These are phyloP conservation scores for Tribolium madens DNA, from an alignment of 1,140 invertebrate species.

Conservation along the genomic window DNA sequence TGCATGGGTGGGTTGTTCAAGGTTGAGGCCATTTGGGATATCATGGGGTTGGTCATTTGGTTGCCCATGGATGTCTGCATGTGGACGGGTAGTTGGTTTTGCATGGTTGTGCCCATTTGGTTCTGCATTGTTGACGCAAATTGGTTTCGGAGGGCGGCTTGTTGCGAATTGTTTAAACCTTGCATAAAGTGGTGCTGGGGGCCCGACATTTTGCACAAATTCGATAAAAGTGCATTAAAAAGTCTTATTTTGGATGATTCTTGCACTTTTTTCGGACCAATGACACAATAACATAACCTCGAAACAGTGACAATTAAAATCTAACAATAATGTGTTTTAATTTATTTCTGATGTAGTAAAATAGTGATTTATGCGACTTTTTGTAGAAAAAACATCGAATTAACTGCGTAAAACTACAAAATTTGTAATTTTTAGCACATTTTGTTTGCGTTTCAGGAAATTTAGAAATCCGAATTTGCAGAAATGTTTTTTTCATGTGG, in stretches of 20 bases:
- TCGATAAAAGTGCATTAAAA: neutral
- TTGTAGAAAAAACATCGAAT: too few species aligned
- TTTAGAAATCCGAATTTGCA: too few species aligned
- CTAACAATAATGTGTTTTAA: too few species aligned
- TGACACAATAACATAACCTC: neutral
- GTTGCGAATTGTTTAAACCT: slow-evolving; percentile 70
- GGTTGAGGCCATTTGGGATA: slow-evolving; percentile 68
- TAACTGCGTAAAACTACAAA: too few species aligned
- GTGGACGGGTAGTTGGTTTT: slow-evolving; percentile 61
- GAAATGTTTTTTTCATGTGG: too few species aligned
- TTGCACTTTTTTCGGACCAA: neutral
- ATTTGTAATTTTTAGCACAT: too few species aligned
- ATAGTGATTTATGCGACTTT: too few species aligned
- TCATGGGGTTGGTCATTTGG: slow-evolving; percentile 57
- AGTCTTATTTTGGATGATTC: too few species aligned
- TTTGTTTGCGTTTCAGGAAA: too few species aligned
- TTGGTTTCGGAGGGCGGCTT: slow-evolving; percentile 69
- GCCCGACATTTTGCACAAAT: slow-evolving; percentile 67
- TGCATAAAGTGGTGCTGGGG: slow-evolving; percentile 72
- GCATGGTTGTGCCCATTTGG: slow-evolving; percentile 70
- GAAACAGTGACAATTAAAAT: neutral
- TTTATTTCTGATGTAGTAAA: too few species aligned
- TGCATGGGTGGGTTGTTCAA: slow-evolving; percentile 65
- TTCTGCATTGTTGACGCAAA: slow-evolving; percentile 68
- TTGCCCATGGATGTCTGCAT: slow-evolving; percentile 59